These are phyloP conservation scores for Capromys pilorides DNA, from an alignment of 2,797 vertebrate genomes.

Conservation along the genomic window DNA sequence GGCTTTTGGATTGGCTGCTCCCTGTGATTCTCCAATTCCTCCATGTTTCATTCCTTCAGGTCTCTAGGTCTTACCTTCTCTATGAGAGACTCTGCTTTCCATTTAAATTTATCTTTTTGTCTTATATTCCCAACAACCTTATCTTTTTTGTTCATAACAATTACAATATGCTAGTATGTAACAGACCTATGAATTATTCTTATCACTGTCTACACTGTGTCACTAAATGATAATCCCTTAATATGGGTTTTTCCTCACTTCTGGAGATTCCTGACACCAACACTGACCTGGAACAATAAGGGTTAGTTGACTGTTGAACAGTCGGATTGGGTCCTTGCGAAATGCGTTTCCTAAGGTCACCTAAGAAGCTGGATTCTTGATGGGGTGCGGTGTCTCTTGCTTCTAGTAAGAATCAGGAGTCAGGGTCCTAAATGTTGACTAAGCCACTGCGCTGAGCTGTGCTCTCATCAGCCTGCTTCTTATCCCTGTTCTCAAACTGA, in stretches of 20 bases:
- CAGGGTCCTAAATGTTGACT: not conserved
- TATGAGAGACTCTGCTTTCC: not conserved
- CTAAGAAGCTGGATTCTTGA: constrained; percentile 51
- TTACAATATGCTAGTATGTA: not conserved
- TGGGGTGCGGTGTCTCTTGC: constrained; percentile 24
- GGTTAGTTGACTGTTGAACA: constrained; percentile 39
- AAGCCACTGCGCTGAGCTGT: not conserved
- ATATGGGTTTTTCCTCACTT: constrained; percentile 27
- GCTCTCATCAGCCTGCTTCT: not conserved
- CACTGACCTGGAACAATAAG: constrained; percentile 37
- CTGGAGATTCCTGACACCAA: constrained; percentile 40
- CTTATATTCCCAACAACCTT: not conserved
- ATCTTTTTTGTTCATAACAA: not conserved
- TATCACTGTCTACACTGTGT: not conserved
- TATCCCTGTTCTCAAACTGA: not conserved
- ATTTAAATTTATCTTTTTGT: not conserved
- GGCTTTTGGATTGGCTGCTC: not conserved
- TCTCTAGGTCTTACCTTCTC: not conserved
- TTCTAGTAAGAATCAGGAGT: not conserved
- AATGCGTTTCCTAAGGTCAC: constrained; percentile 50
- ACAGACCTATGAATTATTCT: not conserved
- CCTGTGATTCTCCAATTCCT: not conserved
- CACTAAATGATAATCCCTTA: not conserved
- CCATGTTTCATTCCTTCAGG: constrained; percentile 8
- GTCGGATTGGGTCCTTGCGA: constrained; percentile 45